Evolutionary conservation across 2,113 vertebrate species (phyloP).

Genomic region (Halichoeres trimaculatus): DNA sequence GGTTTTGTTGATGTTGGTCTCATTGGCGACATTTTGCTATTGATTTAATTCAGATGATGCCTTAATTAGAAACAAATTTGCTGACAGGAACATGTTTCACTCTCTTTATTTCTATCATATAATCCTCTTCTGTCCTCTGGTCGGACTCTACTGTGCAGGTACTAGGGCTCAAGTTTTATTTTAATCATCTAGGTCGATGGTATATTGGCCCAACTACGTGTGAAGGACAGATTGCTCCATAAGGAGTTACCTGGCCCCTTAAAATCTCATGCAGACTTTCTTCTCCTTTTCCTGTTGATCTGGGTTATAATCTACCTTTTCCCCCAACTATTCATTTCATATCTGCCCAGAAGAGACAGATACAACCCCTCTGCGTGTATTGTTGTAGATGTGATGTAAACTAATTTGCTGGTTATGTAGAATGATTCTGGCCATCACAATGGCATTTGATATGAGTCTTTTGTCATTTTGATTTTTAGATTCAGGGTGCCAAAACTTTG

Average conservation of each 20-base stretch:
- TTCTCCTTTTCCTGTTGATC: conserved; percentile 46
- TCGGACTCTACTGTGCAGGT: conserved; percentile 49
- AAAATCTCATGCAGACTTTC: conserved; percentile 53
- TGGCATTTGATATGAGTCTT: not conserved
- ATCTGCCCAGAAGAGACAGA: no score
- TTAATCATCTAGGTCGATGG: conserved; percentile 82
- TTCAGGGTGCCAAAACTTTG: not conserved
- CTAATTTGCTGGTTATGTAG: no score
- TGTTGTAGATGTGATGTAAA: no score
- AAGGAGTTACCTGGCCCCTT: conserved; percentile 77
- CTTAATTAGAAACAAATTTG: not conserved
- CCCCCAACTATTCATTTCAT: no score
- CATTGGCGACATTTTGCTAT: not conserved
- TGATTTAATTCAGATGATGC: not conserved
- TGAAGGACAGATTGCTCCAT: conserved; percentile 77
- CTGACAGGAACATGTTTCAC: not conserved
- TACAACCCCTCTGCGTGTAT: no score
- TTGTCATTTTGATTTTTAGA: not conserved
- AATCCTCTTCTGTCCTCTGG: conserved; percentile 57
- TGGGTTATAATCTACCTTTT: not conserved
- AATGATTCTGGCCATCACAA: not conserved
- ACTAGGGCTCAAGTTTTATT: conserved; percentile 77
- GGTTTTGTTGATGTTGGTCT: not conserved
- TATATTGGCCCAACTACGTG: conserved; percentile 74
- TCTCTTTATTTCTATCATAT: conserved; percentile 1